These are phyloP conservation scores for Axinella damicornis DNA, from an alignment of 37 sponge, comb jelly and placozoan species.

Conservation along the genomic window DNA sequence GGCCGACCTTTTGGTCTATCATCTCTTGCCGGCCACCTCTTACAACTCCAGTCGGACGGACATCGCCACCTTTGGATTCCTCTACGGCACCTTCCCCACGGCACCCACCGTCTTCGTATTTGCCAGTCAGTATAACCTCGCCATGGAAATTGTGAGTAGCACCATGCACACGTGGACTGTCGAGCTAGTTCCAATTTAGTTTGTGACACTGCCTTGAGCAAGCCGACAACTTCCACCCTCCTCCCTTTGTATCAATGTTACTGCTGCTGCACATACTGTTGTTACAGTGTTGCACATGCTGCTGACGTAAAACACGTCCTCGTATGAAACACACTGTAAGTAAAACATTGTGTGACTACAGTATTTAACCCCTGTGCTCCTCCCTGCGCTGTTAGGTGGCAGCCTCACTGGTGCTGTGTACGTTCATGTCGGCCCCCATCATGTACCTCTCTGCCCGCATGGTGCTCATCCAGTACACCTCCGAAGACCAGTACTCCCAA, in stretches of 20 bases:
- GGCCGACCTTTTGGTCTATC: slow-evolving; percentile 26
- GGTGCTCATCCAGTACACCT: slow-evolving; percentile 35
- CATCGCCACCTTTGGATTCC: slow-evolving; percentile 69
- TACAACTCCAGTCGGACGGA: slow-evolving; percentile 8
- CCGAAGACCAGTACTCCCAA: slow-evolving; percentile 12
- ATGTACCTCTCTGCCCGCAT: slow-evolving; percentile 77
- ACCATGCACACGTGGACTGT: too few relatives aligned
- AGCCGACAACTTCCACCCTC: too few relatives aligned
- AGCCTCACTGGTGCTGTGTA: slow-evolving; percentile 75
- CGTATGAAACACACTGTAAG: too few relatives aligned
- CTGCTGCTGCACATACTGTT: too few relatives aligned
- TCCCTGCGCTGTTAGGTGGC: slow-evolving; percentile 51
- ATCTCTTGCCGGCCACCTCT: not conserved
- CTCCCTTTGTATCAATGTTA: too few relatives aligned
- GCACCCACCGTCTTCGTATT: slow-evolving; percentile 81
- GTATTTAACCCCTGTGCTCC: not conserved
- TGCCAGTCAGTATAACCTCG: slow-evolving; percentile 52
- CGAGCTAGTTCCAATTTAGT: too few relatives aligned
- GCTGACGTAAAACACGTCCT: too few relatives aligned
- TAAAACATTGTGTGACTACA: too few relatives aligned
- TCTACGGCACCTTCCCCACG: slow-evolving; percentile 79
- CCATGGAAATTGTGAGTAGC: slow-evolving; percentile 53
- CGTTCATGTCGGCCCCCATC: slow-evolving; percentile 78
- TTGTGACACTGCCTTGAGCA: too few relatives aligned
- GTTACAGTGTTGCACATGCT: too few relatives aligned